Evolutionary conservation across 2,888 invertebrate genomes (phyloP).

Genomic region (Hydrotaea diabolus): DNA sequence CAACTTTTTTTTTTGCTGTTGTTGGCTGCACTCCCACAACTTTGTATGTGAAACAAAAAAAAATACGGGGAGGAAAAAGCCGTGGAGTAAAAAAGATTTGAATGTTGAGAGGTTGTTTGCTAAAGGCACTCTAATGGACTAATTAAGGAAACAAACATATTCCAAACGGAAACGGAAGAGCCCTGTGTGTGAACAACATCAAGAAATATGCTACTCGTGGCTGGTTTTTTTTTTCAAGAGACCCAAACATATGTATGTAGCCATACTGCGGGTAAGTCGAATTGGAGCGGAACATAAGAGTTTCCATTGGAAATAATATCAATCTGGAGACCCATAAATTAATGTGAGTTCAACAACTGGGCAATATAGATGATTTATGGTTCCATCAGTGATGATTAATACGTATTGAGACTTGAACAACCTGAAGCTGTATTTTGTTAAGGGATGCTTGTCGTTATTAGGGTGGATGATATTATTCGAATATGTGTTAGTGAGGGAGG

Average conservation of each 20-base stretch:
- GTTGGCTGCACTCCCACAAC: neutral
- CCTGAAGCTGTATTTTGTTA: too few species aligned
- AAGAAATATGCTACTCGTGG: neutral
- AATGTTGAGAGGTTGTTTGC: neutral
- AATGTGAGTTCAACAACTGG: neutral
- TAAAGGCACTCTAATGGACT: constrained; percentile 7
- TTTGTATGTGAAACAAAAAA: neutral
- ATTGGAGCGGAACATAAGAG: neutral
- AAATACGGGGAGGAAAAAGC: too few species aligned
- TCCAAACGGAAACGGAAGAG: neutral
- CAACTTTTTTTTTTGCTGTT: neutral
- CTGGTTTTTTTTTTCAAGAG: neutral
- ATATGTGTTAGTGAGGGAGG: too few species aligned
- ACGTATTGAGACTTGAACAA: neutral
- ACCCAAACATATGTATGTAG: neutral
- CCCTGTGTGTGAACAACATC: neutral
- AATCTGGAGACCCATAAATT: neutral
- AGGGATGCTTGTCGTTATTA: too few species aligned
- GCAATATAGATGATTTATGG: neutral
- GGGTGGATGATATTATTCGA: too few species aligned
- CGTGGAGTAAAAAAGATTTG: neutral
- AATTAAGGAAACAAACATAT: constrained; percentile 7
- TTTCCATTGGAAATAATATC: neutral
- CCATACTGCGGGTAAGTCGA: neutral
- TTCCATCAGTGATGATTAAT: neutral